Evolutionary conservation across 2,888 invertebrate genomes (phyloP).

Genomic region (Lithodes maja): DNA sequence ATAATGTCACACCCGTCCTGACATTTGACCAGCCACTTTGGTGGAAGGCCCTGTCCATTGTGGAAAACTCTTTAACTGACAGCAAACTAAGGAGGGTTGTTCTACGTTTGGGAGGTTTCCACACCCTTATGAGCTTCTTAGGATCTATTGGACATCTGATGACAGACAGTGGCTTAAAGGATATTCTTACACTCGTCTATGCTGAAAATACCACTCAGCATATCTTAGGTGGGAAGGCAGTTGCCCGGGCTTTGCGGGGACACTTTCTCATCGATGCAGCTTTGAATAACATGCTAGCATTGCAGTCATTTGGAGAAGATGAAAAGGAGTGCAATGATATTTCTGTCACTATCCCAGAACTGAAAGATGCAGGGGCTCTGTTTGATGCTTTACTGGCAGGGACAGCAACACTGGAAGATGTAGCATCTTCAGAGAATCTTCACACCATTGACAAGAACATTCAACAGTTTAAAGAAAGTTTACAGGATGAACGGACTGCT

Average conservation of each 20-base stretch:
- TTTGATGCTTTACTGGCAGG: neutral
- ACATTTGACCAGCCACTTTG: no score
- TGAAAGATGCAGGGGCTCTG: neutral
- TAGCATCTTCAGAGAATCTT: no score
- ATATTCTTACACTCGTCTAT: neutral
- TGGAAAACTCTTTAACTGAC: neutral
- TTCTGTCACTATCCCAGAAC: conserved; percentile 1
- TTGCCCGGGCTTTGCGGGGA: neutral
- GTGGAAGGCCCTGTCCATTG: no score
- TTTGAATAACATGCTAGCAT: neutral
- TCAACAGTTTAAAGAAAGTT: no score
- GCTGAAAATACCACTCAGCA: conserved; percentile 4
- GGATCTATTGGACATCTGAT: neutral
- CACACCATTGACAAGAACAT: no score
- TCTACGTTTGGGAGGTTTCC: neutral
- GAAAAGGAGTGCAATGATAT: neutral
- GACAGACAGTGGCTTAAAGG: conserved; percentile 4
- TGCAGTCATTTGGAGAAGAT: neutral
- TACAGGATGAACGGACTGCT: no score
- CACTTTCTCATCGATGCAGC: conserved; percentile 4
- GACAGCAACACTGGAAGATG: no score
- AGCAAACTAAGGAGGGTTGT: conserved; percentile 4
- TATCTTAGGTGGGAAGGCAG: neutral
- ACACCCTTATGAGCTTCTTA: neutral
- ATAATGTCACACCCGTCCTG: no score